Percentiles rank a stretch among this genome's conserved stretches.
Conservation (phyloP, 37 sponge, comb jelly and placozoan species). For the Aplysina aerophoba region DNA sequence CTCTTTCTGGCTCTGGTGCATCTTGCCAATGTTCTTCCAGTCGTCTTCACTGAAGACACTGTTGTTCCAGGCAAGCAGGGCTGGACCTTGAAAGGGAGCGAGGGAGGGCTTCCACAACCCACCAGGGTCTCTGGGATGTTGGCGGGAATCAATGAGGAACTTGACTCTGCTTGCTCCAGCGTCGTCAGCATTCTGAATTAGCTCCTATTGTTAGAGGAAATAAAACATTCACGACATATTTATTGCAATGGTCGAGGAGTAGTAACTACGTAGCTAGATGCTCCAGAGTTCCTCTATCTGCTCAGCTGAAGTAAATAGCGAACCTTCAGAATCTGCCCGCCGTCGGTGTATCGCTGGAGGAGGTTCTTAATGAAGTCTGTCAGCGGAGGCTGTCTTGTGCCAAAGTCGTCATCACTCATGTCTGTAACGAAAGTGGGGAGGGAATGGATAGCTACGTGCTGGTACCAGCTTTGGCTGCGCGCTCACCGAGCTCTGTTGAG, state of each 20-base stretch:
- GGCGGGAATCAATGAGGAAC: conserved; percentile 67
- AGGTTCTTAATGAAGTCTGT: conserved; percentile 28
- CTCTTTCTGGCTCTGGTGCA: conserved; percentile 72
- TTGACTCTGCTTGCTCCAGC: conserved; percentile 70
- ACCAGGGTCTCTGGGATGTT: conserved; percentile 36
- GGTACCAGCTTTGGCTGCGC: too few species aligned
- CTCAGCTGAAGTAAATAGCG: too few species aligned
- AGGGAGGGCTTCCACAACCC: conserved; percentile 46
- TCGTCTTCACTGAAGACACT: conserved; percentile 68
- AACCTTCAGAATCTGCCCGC: conserved; percentile 23
- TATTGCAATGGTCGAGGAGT: too few species aligned
- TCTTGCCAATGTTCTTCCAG: conserved; percentile 72
- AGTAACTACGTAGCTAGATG: too few species aligned
- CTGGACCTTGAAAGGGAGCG: conserved; percentile 77
- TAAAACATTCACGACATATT: too few species aligned
- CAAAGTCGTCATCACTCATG: conserved; percentile 14
- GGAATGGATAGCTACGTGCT: too few species aligned
- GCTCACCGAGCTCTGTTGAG: too few species aligned
- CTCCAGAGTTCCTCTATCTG: too few species aligned
- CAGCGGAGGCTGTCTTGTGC: conserved; percentile 29
- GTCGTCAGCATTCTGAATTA: conserved; percentile 89
- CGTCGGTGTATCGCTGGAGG: conserved; percentile 25
- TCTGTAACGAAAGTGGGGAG: too few species aligned
- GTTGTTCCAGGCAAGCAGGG: conserved; percentile 73
- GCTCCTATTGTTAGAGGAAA: conserved; percentile 56